phyloP scores from a whole-genome alignment of 2,113 vertebrate species.

The Seriola dumerili region DNA sequence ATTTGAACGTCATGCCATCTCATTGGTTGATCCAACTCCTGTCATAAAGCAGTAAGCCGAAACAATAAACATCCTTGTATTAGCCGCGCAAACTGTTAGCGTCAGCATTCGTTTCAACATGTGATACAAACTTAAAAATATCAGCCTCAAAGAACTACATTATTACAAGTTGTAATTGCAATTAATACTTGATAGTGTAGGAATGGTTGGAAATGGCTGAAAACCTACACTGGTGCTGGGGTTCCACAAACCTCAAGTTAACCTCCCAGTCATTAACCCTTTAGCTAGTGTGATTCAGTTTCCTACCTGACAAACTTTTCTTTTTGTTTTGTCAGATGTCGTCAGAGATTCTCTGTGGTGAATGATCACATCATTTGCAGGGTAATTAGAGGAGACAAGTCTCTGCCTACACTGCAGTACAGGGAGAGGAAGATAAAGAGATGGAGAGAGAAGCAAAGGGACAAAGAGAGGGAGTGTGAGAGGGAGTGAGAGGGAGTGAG shows the following conservation, averaged over 20 bases:
- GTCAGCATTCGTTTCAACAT: neutral
- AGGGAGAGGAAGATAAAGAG: slow-evolving; percentile 42
- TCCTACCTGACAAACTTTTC: slow-evolving; percentile 56
- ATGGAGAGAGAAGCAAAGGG: slow-evolving; percentile 38
- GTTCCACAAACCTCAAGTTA: neutral
- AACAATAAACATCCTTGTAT: neutral
- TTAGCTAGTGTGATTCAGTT: slow-evolving; percentile 43
- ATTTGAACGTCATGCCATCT: too few species aligned
- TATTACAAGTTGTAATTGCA: neutral
- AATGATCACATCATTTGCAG: slow-evolving; percentile 72
- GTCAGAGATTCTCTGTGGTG: slow-evolving; percentile 62
- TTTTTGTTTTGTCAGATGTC: slow-evolving; percentile 72
- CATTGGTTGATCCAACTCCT: too few species aligned
- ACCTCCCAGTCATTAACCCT: slow-evolving; percentile 1
- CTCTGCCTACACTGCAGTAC: slow-evolving; percentile 67
- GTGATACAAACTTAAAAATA: neutral
- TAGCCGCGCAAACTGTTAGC: neutral
- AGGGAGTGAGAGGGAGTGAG: slow-evolving; percentile 18
- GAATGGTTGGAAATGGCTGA: neutral
- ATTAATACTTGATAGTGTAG: neutral
- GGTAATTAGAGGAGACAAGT: slow-evolving; percentile 77
- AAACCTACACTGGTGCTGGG: neutral
- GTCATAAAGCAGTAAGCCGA: too few species aligned
- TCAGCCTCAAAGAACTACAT: neutral
- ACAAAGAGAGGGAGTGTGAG: slow-evolving; percentile 8